Base-by-base conservation (phyloP, 1,140 invertebrate genomes). In the Mactra quadrangularis region DNA sequence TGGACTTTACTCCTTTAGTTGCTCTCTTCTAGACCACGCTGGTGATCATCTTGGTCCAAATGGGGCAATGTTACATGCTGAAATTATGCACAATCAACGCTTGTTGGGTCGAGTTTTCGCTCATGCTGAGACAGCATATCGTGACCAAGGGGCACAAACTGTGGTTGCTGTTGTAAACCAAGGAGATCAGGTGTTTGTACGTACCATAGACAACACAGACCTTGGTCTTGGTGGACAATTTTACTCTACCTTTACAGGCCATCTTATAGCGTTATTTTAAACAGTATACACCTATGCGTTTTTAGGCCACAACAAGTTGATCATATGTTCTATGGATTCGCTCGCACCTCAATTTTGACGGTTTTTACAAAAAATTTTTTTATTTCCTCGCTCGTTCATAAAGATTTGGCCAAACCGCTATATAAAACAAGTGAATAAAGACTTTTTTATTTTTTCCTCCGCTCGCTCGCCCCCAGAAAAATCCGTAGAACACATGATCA, bases 161-260 rank as follows among this genome's bases (percentile, higher is more conserved):
- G 57, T 75, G 19, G 52, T 75, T 2, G 19, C 50, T 47, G n/a
- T 60, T 7, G 72, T 47, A 13, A 75, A 75, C 33, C 29, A 53
- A 35, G 72, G 72, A 11, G 72, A 75, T 7, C 41, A 60, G 45
- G 22, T 75, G 13, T 62, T 31, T 31, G 72, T 75, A 2, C 29
- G 72, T 17, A 60, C 35, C 29, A 60, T 75, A 2, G 72, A 75
- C 29, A 38, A 60, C 27, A 29, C 1, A 27, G 15, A 75, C n/a
- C 52, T 57, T 22, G 55, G 55, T 13, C 38, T 75, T 1, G 52
- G 55, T 31, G 72, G 53, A 31, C 55, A 75, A 25, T 45, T 45
- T 13, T 75, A 60, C 55, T 59, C 38, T 22, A 57, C 72, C 29
- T 75, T 75, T 47, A 38, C 53, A 9, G 72, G 55, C 7, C 33